Base-by-base conservation (phyloP, 2,797 vertebrate genomes). In the Lithobates pipiens region DNA sequence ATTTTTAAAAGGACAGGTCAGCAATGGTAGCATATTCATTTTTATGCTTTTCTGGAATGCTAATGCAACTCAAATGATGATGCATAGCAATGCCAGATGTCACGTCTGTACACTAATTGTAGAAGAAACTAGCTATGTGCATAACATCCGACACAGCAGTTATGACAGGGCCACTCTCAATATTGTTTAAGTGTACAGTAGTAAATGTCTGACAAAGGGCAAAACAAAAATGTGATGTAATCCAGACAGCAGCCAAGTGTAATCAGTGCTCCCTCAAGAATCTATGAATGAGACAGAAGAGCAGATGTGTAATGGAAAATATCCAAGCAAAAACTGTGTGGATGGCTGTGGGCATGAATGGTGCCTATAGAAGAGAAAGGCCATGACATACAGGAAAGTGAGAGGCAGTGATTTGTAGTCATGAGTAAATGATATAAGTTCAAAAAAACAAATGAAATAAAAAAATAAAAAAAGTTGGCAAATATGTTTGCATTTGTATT, bases 281-380 rank as follows among this genome's bases (percentile, higher is more conserved):
- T 77, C 57, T 39, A 27, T 77, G 11, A 63, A 77, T 67, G 61
- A 67, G 61, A 42, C 76, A 25, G 32, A 39, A 77, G 34, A 27
- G 10, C 54, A 77, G 61, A 77, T 36, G 39, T 77, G 39, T 77
- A 77, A n/a, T 5, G 29, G 27, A 61, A 76, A 76, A 32, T 57
- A 61, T 76, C 29, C 75, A 63, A 39, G 27, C 3, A 36, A 54
- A 63, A 34, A 27, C 57, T 34, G 29, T 36, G 76, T 77, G 76
- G 76, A 77, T 25, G 57, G 11, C n/a, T 65, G 6, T 65, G 50
- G 21, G 32, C 57, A 76, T 57, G 75, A 76, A 76, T 76, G 44
- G 54, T 36, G 54, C 10, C 36, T 63, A 63, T n/a, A 63, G 54
- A 76, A 63, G n/a, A n/a, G 3, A 76, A 76, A 76, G 54, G 75